A percentile compares a stretch with the other conserved stretches of the same genome.
These are phyloP conservation scores for Dermatemys mawii DNA, from an alignment of 2,113 vertebrate genomes.

Conservation along the genomic window DNA sequence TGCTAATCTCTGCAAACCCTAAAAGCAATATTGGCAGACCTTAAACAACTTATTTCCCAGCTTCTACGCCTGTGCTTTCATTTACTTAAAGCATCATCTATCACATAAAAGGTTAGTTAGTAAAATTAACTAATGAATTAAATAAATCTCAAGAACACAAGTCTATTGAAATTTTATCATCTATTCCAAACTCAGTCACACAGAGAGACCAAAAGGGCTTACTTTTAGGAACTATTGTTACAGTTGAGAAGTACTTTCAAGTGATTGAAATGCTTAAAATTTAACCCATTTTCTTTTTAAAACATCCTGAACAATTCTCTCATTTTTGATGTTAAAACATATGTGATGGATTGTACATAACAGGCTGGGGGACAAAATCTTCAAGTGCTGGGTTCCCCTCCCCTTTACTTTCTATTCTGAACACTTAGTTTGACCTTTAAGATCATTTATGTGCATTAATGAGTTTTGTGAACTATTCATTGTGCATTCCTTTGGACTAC, in stretches of 20 bases:
- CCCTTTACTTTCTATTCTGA: neutral
- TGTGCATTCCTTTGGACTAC: neutral
- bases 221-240: neutral
- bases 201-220: neutral
- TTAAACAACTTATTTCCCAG: constrained; percentile 28
- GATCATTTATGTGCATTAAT: neutral
- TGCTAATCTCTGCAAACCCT: constrained; percentile 17
- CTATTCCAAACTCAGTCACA: neutral
- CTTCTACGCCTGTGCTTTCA: neutral
- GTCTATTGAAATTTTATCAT: neutral
- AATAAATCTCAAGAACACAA: constrained; percentile 46
- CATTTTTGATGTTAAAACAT: neutral
- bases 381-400: neutral
- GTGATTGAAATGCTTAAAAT: neutral
- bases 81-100: constrained; percentile 21
- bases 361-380: neutral
- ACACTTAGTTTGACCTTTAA: neutral
- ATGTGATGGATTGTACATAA: neutral
- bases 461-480: neutral
- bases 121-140: constrained; percentile 67
- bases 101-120: constrained; percentile 57
- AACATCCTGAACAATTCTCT: neutral
- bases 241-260: neutral
- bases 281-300: neutral
- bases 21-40: constrained; percentile 50